Conservation (phyloP, 1,140 invertebrate genomes). For the Penaeus indicus region DNA sequence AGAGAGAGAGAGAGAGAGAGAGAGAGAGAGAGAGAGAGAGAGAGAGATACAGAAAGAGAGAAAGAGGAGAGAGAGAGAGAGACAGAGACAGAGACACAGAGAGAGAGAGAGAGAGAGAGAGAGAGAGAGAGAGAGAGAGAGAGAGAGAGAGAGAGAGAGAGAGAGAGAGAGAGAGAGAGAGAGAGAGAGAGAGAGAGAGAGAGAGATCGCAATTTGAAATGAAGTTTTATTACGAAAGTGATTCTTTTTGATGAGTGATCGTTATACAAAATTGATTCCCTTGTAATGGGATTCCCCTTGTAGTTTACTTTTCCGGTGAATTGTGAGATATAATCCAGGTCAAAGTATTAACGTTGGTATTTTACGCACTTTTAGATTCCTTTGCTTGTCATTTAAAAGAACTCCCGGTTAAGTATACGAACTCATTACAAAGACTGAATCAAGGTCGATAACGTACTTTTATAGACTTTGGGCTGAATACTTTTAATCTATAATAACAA, state of each 20-base stretch:
- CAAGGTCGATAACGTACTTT: too few species aligned
- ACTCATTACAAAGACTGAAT: too few species aligned
- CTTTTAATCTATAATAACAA: too few species aligned
- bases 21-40: conserved; percentile 14
- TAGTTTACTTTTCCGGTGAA: not conserved
- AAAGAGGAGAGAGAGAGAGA: conserved; percentile 13
- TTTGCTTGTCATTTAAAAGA: too few species aligned
- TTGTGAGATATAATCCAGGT: too few species aligned
- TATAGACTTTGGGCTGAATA: too few species aligned
- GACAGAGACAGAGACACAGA: not conserved
- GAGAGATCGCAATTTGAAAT: not conserved
- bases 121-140: conserved; percentile 14
- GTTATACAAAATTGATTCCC: too few species aligned
- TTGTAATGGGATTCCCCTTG: not conserved
- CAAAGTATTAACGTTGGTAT: too few species aligned
- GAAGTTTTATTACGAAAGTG: too few species aligned
- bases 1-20: conserved; percentile 14
- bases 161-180: conserved; percentile 14
- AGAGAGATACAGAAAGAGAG: conserved; percentile 1
- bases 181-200: conserved; percentile 14
- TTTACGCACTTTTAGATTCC: too few species aligned
- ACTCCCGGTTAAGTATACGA: too few species aligned
- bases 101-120: conserved; percentile 14
- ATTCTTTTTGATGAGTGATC: not conserved
- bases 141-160: conserved; percentile 14